Percentiles rank a stretch among this genome's conserved stretches.
These are phyloP conservation scores for Festucalex cinctus DNA, from an alignment of 2,113 vertebrate species.

Conservation along the genomic window DNA sequence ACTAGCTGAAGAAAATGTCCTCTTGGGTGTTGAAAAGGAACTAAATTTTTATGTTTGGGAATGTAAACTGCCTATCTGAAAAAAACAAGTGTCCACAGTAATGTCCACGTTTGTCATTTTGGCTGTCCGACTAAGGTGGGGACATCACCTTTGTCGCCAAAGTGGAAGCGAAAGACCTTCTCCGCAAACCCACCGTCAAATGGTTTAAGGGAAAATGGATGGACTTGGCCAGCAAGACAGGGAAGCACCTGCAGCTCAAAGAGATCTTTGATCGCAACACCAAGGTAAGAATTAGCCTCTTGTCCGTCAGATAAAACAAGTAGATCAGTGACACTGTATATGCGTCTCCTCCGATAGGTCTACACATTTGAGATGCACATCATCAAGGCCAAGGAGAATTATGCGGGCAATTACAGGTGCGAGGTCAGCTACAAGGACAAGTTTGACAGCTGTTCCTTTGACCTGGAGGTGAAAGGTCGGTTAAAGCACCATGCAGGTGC, in stretches of 20 bases:
- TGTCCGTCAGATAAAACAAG: not conserved
- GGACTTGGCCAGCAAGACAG: slow-evolving; percentile 97
- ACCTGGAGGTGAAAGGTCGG: slow-evolving; percentile 91
- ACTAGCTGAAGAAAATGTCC: not conserved
- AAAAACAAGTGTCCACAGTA: not conserved
- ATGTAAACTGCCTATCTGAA: not conserved
- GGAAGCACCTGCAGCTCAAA: slow-evolving; percentile 95
- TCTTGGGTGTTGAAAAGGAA: not conserved
- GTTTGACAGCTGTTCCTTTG: slow-evolving; percentile 94
- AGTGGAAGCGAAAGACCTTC: slow-evolving; percentile 94
- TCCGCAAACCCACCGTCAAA: slow-evolving; percentile 90
- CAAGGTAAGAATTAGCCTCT: slow-evolving; percentile 75
- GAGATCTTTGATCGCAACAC: slow-evolving; percentile 88
- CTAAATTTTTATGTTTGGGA: not conserved
- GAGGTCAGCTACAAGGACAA: slow-evolving; percentile 97
- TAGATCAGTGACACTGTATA: not conserved
- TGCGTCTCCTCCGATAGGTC: slow-evolving; percentile 70
- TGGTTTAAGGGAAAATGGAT: slow-evolving; percentile 99
- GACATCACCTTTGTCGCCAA: slow-evolving; percentile 92
- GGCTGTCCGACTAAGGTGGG: slow-evolving; percentile 73
- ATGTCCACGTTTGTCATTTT: not conserved
- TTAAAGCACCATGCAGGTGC: not conserved
- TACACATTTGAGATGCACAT: slow-evolving; percentile 99
- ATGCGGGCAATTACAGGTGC: slow-evolving; percentile 92
- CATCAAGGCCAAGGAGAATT: slow-evolving; percentile 98